phyloP scores from a whole-genome alignment of 2,113 vertebrate genomes.

The Solea solea region DNA sequence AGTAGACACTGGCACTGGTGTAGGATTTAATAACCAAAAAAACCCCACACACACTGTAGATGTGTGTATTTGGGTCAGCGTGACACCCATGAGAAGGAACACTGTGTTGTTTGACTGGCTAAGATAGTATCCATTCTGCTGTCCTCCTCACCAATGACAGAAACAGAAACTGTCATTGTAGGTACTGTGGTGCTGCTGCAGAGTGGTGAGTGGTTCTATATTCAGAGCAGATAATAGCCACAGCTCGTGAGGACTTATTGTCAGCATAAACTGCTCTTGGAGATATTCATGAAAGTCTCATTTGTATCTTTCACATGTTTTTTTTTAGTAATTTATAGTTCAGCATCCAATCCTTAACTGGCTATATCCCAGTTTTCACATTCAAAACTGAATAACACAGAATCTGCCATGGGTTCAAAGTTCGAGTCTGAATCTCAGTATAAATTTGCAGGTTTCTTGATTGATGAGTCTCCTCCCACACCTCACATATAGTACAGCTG shows the following conservation, averaged over 20 bases:
- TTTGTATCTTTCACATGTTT: neutral
- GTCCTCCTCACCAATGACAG: conserved; percentile 19
- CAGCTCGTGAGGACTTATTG: conserved; percentile 31
- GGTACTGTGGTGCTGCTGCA: conserved; percentile 8
- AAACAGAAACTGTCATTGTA: conserved; percentile 61
- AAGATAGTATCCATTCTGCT: conserved; percentile 27
- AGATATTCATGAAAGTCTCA: conserved; percentile 1
- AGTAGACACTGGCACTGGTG: conserved; percentile 10
- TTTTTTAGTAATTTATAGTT: no score
- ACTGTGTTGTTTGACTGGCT: conserved; percentile 44
- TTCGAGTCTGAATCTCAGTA: no score
- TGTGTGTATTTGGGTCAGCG: conserved; percentile 36
- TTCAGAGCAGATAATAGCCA: conserved; percentile 20
- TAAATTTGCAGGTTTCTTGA: no score
- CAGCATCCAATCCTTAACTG: no score
- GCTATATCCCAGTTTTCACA: no score
- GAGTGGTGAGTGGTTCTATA: conserved; percentile 3
- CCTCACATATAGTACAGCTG: no score
- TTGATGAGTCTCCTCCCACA: no score
- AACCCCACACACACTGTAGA: neutral
- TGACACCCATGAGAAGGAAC: conserved; percentile 24
- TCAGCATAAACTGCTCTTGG: neutral
- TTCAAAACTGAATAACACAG: no score
- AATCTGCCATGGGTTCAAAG: no score
- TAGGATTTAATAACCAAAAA: neutral